phyloP scores from a whole-genome alignment of 2,888 invertebrate species.

The Cybosia mesomella region DNA sequence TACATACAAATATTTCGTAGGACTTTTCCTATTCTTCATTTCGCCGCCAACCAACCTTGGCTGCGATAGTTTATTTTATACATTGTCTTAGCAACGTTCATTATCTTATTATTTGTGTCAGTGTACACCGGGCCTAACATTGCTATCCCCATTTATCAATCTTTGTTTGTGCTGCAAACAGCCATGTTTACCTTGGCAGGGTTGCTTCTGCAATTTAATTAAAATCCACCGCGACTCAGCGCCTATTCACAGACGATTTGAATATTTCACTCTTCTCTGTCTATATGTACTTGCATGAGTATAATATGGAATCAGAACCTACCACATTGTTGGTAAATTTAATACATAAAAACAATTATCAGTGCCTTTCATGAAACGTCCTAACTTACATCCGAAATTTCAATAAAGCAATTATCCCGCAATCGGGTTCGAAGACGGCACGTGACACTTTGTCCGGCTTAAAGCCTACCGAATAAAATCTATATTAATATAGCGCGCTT shows the following conservation, averaged over 20 bases:
- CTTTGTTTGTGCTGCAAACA: constrained; percentile 28
- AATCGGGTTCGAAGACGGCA: too few species aligned
- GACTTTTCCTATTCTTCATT: too few species aligned
- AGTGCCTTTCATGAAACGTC: too few species aligned
- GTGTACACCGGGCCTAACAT: constrained; percentile 15
- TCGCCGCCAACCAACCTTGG: too few species aligned
- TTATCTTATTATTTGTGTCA: not conserved
- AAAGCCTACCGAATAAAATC: too few species aligned
- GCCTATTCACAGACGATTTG: constrained; percentile 18
- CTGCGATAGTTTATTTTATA: too few species aligned
- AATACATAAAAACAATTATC: not conserved
- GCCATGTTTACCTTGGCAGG: constrained; percentile 26
- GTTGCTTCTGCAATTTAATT: constrained; percentile 40
- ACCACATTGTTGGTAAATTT: not conserved
- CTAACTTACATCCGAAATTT: too few species aligned
- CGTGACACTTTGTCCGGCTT: too few species aligned
- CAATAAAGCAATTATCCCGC: too few species aligned
- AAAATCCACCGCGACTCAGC: constrained; percentile 26
- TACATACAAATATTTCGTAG: too few species aligned
- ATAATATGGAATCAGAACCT: not conserved
- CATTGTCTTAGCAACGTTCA: too few species aligned
- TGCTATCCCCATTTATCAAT: constrained; percentile 29
- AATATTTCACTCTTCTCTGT: constrained; percentile 4
- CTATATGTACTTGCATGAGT: not conserved
- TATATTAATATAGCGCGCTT: too few species aligned